phyloP scores from a whole-genome alignment of 30 jellyfish, hydroid and myxozoan genomes.

The Clytia hemisphaerica region DNA sequence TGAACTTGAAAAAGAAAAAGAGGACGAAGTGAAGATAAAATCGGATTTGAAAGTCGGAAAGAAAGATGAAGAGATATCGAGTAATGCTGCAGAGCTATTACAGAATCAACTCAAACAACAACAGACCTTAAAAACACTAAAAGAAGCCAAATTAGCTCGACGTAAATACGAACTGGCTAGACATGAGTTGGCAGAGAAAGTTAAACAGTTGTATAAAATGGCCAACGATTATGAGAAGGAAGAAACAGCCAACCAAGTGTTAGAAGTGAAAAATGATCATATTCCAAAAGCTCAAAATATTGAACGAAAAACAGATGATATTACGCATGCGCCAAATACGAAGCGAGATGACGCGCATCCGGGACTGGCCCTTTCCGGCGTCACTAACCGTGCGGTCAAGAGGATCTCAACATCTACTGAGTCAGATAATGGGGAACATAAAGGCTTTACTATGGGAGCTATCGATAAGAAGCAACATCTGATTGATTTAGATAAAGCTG shows the following conservation, averaged over 20 bases:
- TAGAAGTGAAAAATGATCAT: constrained; percentile 35
- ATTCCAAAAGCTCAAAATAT: constrained; percentile 15
- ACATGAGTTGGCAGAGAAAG: constrained; percentile 62
- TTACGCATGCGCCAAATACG: neutral
- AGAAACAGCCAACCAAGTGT: constrained; percentile 20
- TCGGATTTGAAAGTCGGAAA: no score
- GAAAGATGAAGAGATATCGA: no score
- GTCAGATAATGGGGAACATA: constrained; percentile 49
- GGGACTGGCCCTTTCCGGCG: constrained; percentile 78
- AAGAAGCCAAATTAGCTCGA: constrained; percentile 83
- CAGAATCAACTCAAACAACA: constrained; percentile 39
- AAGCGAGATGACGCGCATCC: constrained; percentile 47
- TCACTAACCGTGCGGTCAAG: constrained; percentile 33
- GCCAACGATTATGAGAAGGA: constrained; percentile 67
- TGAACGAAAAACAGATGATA: neutral
- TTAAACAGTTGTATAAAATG: constrained; percentile 66
- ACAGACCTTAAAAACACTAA: constrained; percentile 46
- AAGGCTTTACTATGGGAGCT: constrained; percentile 86
- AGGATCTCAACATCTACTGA: constrained; percentile 33
- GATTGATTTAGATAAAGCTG: constrained; percentile 45
- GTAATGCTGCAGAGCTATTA: constrained; percentile 11
- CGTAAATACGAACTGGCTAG: constrained; percentile 67
- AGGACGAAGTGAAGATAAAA: no score
- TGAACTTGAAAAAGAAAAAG: no score
- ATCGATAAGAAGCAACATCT: constrained; percentile 48